A percentile compares a stretch with the other conserved stretches of the same genome.
Conservation (phyloP, 1,140 invertebrate species). For the Halesus radiatus region DNA sequence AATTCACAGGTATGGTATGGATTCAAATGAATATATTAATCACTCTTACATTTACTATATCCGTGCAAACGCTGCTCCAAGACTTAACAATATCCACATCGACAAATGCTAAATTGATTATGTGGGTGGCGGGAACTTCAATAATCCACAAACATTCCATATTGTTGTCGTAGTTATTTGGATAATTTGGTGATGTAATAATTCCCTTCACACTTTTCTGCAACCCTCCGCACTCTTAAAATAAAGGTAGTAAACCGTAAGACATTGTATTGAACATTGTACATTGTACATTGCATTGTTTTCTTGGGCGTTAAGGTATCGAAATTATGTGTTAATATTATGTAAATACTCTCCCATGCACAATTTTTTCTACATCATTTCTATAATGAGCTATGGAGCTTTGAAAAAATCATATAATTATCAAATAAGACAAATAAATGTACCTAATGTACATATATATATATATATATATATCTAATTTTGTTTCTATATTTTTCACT, state of each 20-base stretch:
- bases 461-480: too few species aligned
- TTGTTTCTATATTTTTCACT: too few species aligned
- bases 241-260: not conserved
- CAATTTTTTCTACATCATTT: too few species aligned
- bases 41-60: conserved; percentile 42
- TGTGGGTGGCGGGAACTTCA: conserved; percentile 76
- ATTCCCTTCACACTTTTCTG: conserved; percentile 66
- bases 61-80: conserved; percentile 20
- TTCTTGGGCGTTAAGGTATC: too few species aligned
- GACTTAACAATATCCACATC: conserved; percentile 71
- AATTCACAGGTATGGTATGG: too few species aligned
- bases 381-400: too few species aligned
- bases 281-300: too few species aligned
- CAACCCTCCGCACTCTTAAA: conserved; percentile 69
- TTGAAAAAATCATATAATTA: too few species aligned
- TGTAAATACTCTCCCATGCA: too few species aligned
- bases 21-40: not conserved
- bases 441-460: too few species aligned
- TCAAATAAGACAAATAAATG: too few species aligned
- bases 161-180: conserved; percentile 78
- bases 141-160: conserved; percentile 83
- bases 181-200: conserved; percentile 83
- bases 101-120: conserved; percentile 66
- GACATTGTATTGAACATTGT: not conserved
- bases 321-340: too few species aligned